Percentiles rank a stretch among this genome's conserved stretches.
Conservation (phyloP, 2,113 vertebrate species). For the Eudorcas thomsonii region DNA sequence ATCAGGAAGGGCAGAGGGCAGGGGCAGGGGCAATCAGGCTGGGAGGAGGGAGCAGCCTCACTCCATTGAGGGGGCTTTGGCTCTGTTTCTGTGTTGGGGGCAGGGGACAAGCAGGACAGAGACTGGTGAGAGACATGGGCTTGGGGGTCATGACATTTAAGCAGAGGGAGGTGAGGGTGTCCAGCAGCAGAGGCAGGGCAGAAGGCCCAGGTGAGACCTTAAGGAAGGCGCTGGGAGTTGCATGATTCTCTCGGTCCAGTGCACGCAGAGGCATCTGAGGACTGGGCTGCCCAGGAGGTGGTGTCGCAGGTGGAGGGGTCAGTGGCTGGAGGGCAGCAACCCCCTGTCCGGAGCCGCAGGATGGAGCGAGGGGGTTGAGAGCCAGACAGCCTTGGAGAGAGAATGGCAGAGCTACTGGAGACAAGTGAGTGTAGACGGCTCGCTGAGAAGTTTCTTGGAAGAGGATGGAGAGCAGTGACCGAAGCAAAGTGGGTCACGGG, state of each 20-base stretch:
- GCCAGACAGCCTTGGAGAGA: neutral
- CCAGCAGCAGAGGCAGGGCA: neutral
- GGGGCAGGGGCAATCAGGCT: rapidly evolving
- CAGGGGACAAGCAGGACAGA: neutral
- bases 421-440: neutral
- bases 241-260: neutral
- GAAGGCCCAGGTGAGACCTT: neutral
- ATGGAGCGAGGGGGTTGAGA: rapidly evolving
- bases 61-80: neutral
- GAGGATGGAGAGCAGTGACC: neutral
- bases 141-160: neutral
- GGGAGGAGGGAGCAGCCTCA: neutral
- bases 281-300: neutral
- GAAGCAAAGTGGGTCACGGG: neutral
- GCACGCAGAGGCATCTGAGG: neutral
- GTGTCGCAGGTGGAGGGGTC: neutral
- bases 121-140: neutral
- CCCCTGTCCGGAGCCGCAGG: rapidly evolving
- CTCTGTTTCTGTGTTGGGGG: neutral
- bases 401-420: neutral
- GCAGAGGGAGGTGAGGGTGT: neutral
- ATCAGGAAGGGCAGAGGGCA: neutral
- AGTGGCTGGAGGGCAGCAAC: neutral
- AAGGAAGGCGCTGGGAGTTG: neutral
- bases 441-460: neutral